A percentile compares a stretch with the other conserved stretches of the same genome.
Conservation (phyloP, 2,888 invertebrate species). For the Ormyrus nitidulus region DNA sequence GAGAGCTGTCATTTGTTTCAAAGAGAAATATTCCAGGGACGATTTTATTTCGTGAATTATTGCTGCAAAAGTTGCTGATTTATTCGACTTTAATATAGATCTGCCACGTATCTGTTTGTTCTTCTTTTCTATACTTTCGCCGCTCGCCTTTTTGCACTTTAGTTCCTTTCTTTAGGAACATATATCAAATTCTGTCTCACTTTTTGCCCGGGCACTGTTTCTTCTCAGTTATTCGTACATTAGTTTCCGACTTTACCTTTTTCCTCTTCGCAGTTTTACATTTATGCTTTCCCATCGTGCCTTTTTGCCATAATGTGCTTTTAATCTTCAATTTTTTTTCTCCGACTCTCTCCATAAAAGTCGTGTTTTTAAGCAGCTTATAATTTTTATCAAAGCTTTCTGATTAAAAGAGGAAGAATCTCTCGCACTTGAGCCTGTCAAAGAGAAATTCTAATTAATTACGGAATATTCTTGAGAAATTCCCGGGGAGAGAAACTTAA, state of each 20-base stretch:
- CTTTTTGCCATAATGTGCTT: too few relatives aligned
- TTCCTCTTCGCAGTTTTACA: background rate
- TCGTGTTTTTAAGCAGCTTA: too few relatives aligned
- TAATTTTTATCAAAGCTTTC: too few relatives aligned
- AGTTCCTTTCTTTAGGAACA: conserved; percentile 18
- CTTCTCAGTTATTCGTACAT: conserved; percentile 28
- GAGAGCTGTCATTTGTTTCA: too few relatives aligned
- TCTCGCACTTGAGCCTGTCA: too few relatives aligned
- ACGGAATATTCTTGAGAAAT: too few relatives aligned
- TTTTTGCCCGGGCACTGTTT: conserved; percentile 13
- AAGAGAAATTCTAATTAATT: too few relatives aligned
- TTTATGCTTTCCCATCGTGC: background rate
- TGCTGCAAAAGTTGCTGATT: background rate
- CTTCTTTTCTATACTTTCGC: background rate
- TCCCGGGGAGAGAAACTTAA: background rate
- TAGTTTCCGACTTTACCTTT: conserved; percentile 31
- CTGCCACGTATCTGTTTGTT: conserved; percentile 10
- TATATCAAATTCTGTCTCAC: conserved; percentile 35
- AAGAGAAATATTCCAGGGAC: too few relatives aligned
- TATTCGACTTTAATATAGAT: conserved; percentile 15
- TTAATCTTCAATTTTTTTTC: background rate
- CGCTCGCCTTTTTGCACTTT: background rate
- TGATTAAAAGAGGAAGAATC: too few relatives aligned
- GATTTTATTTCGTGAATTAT: too few relatives aligned
- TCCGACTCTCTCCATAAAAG: too few relatives aligned